Conservation (phyloP, 2,113 vertebrate species). For the Atherinomorus stipes region DNA sequence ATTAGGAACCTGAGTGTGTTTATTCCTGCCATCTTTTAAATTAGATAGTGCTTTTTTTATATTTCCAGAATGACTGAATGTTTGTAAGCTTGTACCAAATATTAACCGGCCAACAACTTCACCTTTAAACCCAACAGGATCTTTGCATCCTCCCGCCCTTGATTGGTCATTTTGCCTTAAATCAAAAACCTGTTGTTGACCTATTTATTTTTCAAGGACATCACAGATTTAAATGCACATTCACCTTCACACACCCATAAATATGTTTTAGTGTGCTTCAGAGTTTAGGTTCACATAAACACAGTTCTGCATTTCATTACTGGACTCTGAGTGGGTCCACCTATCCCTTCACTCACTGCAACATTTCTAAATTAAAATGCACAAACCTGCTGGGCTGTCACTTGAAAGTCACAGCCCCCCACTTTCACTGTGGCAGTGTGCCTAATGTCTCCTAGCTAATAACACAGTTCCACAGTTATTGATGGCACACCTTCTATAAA, state of each 20-base stretch:
- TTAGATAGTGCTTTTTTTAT: too few species aligned
- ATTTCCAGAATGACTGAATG: too few species aligned
- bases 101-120: too few species aligned
- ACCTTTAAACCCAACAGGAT: too few species aligned
- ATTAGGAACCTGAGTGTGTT: too few species aligned
- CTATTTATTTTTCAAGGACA: conserved; percentile 14
- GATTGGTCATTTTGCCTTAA: background rate
- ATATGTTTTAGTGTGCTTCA: background rate
- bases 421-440: conserved; percentile 35
- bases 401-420: conserved; percentile 50
- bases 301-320: conserved; percentile 6
- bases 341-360: conserved; percentile 21
- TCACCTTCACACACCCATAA: conserved; percentile 27
- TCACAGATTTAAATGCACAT: background rate
- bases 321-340: conserved; percentile 22
- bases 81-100: too few species aligned
- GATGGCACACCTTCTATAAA: conserved; percentile 27
- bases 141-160: too few species aligned
- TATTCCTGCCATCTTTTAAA: too few species aligned
- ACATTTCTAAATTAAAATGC: conserved; percentile 41
- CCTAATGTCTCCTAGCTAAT: conserved; percentile 51
- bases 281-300: conserved; percentile 7
- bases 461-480: conserved; percentile 26
- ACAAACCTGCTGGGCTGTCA: conserved; percentile 33
- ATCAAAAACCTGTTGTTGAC: background rate